Evolutionary conservation across 2,113 vertebrate genomes (phyloP).

Genomic region (Myrmecophaga tridactyla): DNA sequence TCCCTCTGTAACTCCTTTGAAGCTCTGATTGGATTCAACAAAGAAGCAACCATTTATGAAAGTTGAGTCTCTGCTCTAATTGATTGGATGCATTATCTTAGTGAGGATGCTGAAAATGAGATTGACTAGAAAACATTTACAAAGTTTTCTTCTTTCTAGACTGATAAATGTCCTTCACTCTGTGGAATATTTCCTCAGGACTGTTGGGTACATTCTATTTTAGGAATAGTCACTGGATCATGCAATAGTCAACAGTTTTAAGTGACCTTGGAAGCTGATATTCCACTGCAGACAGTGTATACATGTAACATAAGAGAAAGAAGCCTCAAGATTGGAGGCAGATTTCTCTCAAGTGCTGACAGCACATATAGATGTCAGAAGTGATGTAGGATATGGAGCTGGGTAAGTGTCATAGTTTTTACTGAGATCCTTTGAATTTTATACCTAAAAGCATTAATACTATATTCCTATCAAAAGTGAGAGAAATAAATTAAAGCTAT

Average conservation of each 20-base stretch:
- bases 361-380: no score
- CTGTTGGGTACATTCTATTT: background rate
- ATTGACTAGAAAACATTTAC: background rate
- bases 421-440: background rate
- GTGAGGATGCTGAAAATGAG: background rate
- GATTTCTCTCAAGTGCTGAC: background rate
- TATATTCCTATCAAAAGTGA: background rate
- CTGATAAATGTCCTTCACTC: background rate
- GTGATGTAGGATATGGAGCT: background rate
- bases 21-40: slow-evolving; percentile 53
- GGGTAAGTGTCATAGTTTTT: background rate
- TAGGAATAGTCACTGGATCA: background rate
- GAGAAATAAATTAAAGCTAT: background rate
- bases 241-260: background rate
- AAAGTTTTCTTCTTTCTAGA: background rate
- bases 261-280: background rate
- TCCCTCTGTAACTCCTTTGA: slow-evolving; percentile 56
- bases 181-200: background rate
- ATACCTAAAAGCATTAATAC: background rate
- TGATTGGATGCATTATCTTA: background rate
- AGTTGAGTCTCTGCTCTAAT: background rate
- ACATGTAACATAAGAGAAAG: accelerated
- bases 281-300: background rate
- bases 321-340: background rate
- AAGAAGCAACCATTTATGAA: background rate